Evolutionary conservation across 2,113 vertebrate species (phyloP), one percentile per base, ranked within the genome.

Genomic region (Pomatorhinus ruficollis): DNA sequence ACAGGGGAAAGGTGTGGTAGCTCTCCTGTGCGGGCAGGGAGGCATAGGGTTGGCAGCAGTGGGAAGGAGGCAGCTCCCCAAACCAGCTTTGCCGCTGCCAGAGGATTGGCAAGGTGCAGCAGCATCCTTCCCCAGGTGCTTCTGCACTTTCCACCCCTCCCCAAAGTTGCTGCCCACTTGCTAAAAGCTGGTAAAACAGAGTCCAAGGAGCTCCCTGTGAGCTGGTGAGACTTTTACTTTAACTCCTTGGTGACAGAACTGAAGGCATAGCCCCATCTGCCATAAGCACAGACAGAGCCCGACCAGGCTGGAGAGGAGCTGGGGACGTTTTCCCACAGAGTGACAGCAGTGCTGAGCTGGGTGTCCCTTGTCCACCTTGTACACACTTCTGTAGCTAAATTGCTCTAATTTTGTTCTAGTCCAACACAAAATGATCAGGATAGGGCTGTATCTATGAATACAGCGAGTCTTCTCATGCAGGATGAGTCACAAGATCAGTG

Each of bases 401-500:
- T 0, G 0, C 31, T 75, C 33, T 54, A 8, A 35, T n/a, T 56
- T 45, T 77, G 40, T 57, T 89, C 28, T 65, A 33, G 40, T 69
- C 18, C 28, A 30, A 79, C 66, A 7, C 22, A 64, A 76, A 74
- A 30, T 33, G 40, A 31, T 71, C 15, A 12, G 84, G 61, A 72
- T 31, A 33, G 22, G 66, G 11, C 50, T 37, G 6, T 69, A 56
- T 77, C 42, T 25, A 11, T 39, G 54, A 27, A n/a, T 37, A 49
- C 0, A 69, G 42, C 0, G 1, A 86, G 31, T 57, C 30, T 64
- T 69, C 44, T 83, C 1, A 0, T 0, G 2, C 4, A 7, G 5
- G 8, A 18, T 50, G 57, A 88, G 52, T 82, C 1, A 2, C 53
- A 39, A 40, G 61, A 60, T 37, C 24, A 24, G 39, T 69, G 54